These are phyloP conservation scores for Neotoxoptera formosana DNA, from an alignment of 1,140 invertebrate species.

Conservation along the genomic window DNA sequence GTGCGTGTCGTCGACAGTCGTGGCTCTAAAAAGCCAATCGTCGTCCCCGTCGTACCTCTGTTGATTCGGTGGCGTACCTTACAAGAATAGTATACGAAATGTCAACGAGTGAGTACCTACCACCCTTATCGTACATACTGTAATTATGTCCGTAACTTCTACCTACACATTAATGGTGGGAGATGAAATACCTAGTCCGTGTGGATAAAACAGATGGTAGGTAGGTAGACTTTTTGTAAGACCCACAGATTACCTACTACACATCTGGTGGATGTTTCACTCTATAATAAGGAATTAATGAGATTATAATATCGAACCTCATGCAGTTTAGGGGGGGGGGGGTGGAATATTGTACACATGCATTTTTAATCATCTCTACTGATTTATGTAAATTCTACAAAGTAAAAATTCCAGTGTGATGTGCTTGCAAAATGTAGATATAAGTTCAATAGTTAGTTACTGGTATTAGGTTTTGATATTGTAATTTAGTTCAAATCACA, in stretches of 20 bases:
- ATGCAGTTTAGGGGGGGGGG: neutral
- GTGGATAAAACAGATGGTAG: neutral
- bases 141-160: neutral
- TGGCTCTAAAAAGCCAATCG: constrained; percentile 12
- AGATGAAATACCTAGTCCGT: neutral
- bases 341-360: neutral
- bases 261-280: neutral
- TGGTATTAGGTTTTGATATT: neutral
- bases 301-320: neutral
- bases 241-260: neutral
- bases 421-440: neutral
- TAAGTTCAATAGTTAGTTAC: neutral
- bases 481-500: neutral
- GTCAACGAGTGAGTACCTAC: neutral
- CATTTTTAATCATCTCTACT: neutral
- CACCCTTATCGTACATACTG: neutral
- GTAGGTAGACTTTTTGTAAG: neutral
- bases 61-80: neutral
- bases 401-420: neutral
- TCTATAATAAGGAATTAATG: accelerated
- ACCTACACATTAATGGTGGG: neutral
- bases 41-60: neutral
- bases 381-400: neutral
- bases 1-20: neutral
- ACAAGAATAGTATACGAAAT: neutral